Percentiles rank a stretch among this genome's conserved stretches.
Evolutionary conservation across 2,888 invertebrate genomes (phyloP).

Genomic region (Mimas tiliae): DNA sequence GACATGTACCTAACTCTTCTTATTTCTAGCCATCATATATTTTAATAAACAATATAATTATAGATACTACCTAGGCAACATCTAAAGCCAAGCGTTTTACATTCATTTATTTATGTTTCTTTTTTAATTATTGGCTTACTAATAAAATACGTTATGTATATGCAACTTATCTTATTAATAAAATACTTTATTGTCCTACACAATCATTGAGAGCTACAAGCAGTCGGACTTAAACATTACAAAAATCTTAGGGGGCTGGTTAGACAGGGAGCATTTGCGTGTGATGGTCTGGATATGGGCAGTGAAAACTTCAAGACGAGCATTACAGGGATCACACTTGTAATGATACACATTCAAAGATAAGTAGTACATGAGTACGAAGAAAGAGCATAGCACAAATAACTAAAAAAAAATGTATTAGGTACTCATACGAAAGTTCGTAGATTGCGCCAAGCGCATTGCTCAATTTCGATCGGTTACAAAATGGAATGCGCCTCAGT

Average conservation of each 20-base stretch:
- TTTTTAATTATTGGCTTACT: not conserved
- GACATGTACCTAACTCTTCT: slow-evolving; percentile 30
- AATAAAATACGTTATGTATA: no score
- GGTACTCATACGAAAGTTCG: no score
- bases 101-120: not conserved
- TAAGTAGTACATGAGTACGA: no score
- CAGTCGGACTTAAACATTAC: not conserved
- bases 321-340: no score
- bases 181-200: not conserved
- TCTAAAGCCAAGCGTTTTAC: slow-evolving; percentile 3
- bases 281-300: not conserved
- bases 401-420: no score
- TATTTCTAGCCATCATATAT: not conserved
- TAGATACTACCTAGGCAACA: not conserved
- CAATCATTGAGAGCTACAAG: not conserved
- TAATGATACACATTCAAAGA: no score
- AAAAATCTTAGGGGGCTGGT: not conserved
- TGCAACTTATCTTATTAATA: no score
- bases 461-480: no score
- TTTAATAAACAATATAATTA: not conserved
- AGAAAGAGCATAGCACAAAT: no score
- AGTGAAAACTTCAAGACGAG: not conserved
- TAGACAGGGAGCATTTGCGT: not conserved
- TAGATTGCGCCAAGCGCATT: no score
- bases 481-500: no score